phyloP scores from a whole-genome alignment of 2,888 invertebrate genomes.

The Heliconius charithonia region DNA sequence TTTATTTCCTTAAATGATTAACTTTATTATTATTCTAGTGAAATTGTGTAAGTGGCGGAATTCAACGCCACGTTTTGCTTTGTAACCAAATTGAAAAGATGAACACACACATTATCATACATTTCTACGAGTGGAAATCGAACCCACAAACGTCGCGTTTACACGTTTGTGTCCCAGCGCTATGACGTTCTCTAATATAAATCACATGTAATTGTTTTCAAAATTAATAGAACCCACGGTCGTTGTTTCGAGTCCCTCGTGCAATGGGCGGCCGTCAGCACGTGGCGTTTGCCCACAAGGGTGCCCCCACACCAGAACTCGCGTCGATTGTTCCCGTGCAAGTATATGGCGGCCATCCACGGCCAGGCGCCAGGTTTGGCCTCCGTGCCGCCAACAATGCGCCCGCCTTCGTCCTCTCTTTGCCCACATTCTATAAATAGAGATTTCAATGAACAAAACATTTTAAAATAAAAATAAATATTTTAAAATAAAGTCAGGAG shows the following conservation, averaged over 20 bases:
- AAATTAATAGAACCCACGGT: conserved; percentile 85
- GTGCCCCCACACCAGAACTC: conserved; percentile 98
- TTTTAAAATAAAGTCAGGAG: too few relatives aligned
- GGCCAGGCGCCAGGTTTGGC: conserved; percentile 95
- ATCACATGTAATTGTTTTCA: neutral
- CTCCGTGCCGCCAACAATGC: conserved; percentile 96
- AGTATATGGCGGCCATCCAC: conserved; percentile 97
- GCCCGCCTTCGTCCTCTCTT: conserved; percentile 91
- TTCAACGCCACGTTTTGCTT: too few relatives aligned
- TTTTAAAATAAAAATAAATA: neutral
- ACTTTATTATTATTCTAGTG: too few relatives aligned
- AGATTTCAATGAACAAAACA: too few relatives aligned
- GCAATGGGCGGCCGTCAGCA: conserved; percentile 96
- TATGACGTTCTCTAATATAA: too few relatives aligned
- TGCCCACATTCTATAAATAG: conserved; percentile 88
- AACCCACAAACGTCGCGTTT: too few relatives aligned
- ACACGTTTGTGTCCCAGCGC: too few relatives aligned
- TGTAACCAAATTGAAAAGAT: too few relatives aligned
- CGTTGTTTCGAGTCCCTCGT: conserved; percentile 94
- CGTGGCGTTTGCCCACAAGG: conserved; percentile 90
- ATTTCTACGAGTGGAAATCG: too few relatives aligned
- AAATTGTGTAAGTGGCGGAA: too few relatives aligned
- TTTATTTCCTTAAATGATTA: too few relatives aligned
- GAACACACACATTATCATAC: too few relatives aligned
- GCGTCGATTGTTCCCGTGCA: conserved; percentile 91